Conservation (phyloP, 2,797 vertebrate genomes). For the Acanthis flammea region DNA sequence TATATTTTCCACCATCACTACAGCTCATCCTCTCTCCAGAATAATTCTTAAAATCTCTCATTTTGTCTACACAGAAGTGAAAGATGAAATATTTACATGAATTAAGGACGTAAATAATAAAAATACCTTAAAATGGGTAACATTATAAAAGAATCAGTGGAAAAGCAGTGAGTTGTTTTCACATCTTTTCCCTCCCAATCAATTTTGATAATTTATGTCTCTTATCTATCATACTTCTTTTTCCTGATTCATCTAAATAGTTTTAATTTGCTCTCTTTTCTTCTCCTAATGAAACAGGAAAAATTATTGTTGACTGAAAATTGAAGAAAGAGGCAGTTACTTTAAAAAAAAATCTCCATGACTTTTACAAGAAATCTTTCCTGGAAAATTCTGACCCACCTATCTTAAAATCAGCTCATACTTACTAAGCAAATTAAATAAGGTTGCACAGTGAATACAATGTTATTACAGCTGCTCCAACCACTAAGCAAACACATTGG, state of each 20-base stretch:
- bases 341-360: background rate
- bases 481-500: background rate
- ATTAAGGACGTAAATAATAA: background rate
- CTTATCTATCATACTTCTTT: rapidly evolving
- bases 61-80: background rate
- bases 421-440: background rate
- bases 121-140: background rate
- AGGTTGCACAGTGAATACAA: background rate
- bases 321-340: background rate
- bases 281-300: background rate
- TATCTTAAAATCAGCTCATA: background rate
- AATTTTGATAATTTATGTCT: background rate
- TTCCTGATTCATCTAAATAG: background rate
- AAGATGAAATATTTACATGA: background rate
- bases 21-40: background rate
- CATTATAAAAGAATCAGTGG: background rate
- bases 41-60: background rate
- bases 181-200: background rate
- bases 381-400: background rate
- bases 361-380: background rate
- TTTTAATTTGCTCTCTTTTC: background rate
- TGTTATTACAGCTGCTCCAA: conserved; percentile 45
- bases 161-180: background rate
- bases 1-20: background rate
- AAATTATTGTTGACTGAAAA: background rate